These are phyloP conservation scores for Portunus trituberculatus DNA, from an alignment of 1,140 invertebrate species.

Conservation along the genomic window DNA sequence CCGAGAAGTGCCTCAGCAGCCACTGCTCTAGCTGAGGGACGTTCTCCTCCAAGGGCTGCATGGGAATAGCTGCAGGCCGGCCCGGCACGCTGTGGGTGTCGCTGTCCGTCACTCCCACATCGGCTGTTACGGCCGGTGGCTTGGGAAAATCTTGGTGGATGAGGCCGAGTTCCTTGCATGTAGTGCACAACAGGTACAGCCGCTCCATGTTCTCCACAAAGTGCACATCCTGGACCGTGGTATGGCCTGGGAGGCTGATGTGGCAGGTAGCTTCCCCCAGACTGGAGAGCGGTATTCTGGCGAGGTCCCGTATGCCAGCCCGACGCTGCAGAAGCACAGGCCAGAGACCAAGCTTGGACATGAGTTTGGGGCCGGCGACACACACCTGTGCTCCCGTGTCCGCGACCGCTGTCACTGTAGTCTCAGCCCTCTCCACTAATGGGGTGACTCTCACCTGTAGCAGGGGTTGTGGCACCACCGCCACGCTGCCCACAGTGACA, in stretches of 20 bases:
- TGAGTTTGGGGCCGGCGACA: neutral
- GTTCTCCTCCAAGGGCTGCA: conserved; percentile 38
- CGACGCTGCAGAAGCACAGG: neutral
- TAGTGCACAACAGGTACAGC: neutral
- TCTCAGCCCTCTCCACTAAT: no score
- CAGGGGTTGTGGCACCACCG: no score
- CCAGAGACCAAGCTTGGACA: neutral
- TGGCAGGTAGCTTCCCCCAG: neutral
- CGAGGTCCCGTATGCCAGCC: neutral
- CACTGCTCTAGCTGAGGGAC: conserved; percentile 50
- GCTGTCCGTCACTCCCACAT: neutral
- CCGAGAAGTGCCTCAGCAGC: conserved; percentile 18
- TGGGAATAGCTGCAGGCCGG: neutral
- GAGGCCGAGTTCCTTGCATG: neutral
- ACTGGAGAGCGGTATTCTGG: neutral
- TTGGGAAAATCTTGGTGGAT: neutral
- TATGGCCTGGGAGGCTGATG: neutral
- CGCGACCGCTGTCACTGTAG: neutral
- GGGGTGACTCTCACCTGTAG: no score
- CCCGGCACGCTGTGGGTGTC: neutral
- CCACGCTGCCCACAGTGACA: no score
- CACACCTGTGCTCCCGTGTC: conserved; percentile 23
- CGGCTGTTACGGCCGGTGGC: neutral
- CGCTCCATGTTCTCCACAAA: neutral
- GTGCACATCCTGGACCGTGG: neutral